Evolutionary conservation across 2,888 invertebrate genomes (phyloP), one percentile per base, ranked within the genome.

Genomic region (Napeogenes inachia): DNA sequence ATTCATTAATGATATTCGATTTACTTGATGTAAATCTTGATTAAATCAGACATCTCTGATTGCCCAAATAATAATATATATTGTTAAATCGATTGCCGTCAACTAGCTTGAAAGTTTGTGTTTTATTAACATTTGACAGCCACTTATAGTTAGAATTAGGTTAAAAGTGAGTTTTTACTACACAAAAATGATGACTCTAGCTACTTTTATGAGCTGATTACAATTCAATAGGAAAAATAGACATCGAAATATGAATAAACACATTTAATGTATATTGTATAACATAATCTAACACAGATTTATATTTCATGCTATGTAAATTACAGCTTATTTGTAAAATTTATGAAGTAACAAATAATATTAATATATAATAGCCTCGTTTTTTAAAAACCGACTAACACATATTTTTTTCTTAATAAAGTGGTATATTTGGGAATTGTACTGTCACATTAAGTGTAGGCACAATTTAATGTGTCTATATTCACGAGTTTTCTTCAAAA

Each of bases 391-490:
- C 21, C 21, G 21, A 21, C 21, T 21, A 21, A 21, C 21, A 21
- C 21, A 21, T 21, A 21, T 21, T 21, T 21, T 21, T 21, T 21
- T 21, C 21, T 77, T 78, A 80, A 80, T 74, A 77, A 81, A 82
- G 78, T 82, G 62, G 64, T 64, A 81, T 79, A 72, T 73, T 72
- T 71, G 70, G 68, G 69, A 72, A 70, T 70, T 73, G 76, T 76
- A 80, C 80, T 79, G 73, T 76, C 73, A 78, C 71, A 75, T 72
- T 74, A 80, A 84, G 82, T 79, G 6, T 77, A 76, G 77, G 71
- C 66, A 79, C 72, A 73, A 77, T 82, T 82, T 85, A 86, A 86
- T 84, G 80, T 78, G 81, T 78, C 80, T 81, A 81, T 76, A 73
- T 73, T 76, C 78, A 77, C 82, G 82, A 82, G 83, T 83, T 81